A percentile compares a stretch with the other conserved stretches of the same genome.
These are phyloP conservation scores for Rhea americana DNA, from an alignment of 2,113 vertebrate genomes.

Conservation along the genomic window DNA sequence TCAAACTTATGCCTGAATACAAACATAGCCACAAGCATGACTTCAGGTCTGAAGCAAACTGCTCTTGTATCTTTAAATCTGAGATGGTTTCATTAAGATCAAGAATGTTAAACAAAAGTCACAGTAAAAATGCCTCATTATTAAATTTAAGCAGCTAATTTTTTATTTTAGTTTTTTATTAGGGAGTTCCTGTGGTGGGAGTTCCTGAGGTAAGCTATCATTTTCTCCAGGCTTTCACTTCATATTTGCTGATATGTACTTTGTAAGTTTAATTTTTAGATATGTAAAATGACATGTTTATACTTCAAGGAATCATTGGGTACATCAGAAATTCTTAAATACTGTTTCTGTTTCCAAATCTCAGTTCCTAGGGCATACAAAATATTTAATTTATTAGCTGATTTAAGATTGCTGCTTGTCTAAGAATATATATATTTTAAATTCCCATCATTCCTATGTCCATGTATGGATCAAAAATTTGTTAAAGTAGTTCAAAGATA, in stretches of 20 bases:
- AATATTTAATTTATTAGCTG: constrained; percentile 4
- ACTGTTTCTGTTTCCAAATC: not conserved
- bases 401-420: not conserved
- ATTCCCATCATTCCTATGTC: constrained; percentile 8
- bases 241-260: not conserved
- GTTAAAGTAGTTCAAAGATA: constrained; percentile 37
- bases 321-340: constrained; percentile 9
- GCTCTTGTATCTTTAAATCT: not conserved
- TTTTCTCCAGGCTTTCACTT: not conserved
- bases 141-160: not conserved
- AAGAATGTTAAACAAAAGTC: not conserved
- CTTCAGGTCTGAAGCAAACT: not conserved
- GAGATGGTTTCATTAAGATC: not conserved
- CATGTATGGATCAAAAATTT: constrained; percentile 1
- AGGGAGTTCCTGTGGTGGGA: not conserved
- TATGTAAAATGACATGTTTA: constrained; percentile 25
- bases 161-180: not conserved
- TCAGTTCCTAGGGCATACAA: constrained; percentile 14
- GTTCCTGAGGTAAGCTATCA: not conserved
- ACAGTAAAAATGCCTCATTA: not conserved
- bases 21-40: not conserved
- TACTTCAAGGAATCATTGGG: not conserved
- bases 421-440: not conserved
- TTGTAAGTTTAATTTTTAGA: not conserved
- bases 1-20: not conserved